phyloP scores from a whole-genome alignment of 2,888 invertebrate species.

The Cryptocephalus moraei region DNA sequence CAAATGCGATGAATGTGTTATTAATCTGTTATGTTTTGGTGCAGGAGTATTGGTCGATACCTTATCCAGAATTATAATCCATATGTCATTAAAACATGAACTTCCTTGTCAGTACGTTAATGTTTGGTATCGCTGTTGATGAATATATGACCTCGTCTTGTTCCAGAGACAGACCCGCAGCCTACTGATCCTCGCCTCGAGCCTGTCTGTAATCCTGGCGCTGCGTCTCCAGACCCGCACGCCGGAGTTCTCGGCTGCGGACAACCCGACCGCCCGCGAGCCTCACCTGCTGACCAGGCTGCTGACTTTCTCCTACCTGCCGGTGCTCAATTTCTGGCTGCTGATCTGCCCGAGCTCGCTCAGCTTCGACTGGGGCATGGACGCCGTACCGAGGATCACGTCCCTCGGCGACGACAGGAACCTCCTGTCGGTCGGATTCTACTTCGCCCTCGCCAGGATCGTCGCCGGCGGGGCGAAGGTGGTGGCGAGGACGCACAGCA shows the following conservation, averaged over 20 bases:
- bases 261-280: slow-evolving; percentile 91
- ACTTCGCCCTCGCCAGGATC: slow-evolving; percentile 35
- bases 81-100: no score
- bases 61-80: no score
- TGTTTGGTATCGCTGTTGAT: no score
- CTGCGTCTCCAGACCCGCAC: slow-evolving; percentile 70
- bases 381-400: slow-evolving; percentile 80
- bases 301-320: slow-evolving; percentile 86
- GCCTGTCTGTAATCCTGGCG: slow-evolving; percentile 58
- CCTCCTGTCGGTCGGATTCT: slow-evolving; percentile 64
- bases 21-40: no score
- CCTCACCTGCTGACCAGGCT: slow-evolving; percentile 69
- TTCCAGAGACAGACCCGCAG: slow-evolving; percentile 64
- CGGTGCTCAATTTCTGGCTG: slow-evolving; percentile 81
- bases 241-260: slow-evolving; percentile 83
- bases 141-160: slow-evolving; percentile 17
- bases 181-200: slow-evolving; percentile 54
- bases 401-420: slow-evolving; percentile 71
- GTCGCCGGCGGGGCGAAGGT: slow-evolving; percentile 1
- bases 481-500: slow-evolving; percentile 4
- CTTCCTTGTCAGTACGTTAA: no score
- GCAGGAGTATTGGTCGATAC: no score
- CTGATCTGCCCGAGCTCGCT: slow-evolving; percentile 77
- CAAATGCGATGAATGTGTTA: no score
- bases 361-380: slow-evolving; percentile 99